Percentiles rank a stretch among this genome's conserved stretches.
Conservation (phyloP, 2,888 invertebrate genomes). For the Sinhomidia bicolor region DNA sequence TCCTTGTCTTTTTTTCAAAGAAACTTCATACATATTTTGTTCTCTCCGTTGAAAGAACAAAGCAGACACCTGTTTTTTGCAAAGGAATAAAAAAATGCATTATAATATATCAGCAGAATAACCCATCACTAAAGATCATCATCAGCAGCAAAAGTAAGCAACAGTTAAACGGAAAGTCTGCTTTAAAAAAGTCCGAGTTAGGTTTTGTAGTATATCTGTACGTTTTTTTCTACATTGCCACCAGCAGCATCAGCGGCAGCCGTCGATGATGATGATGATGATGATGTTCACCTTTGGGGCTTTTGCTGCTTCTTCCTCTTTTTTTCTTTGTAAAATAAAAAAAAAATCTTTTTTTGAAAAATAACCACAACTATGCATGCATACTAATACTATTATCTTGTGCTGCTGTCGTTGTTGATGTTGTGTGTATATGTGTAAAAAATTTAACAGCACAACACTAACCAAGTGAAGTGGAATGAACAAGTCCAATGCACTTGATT, state of each 20-base stretch:
- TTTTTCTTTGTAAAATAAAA: neutral
- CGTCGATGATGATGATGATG: neutral
- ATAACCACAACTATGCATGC: conserved; percentile 61
- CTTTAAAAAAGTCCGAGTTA: no score
- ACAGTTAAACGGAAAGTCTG: neutral
- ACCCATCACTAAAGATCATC: no score
- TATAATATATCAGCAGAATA: neutral
- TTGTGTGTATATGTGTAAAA: neutral
- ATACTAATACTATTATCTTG: conserved; percentile 65
- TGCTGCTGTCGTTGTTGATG: neutral
- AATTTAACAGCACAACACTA: neutral
- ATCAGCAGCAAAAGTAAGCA: neutral
- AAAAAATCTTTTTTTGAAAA: conserved; percentile 32
- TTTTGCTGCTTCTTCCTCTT: conserved; percentile 41
- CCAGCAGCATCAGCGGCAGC: neutral
- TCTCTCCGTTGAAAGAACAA: neutral
- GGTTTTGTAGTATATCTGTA: neutral
- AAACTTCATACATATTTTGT: neutral
- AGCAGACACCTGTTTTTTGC: neutral
- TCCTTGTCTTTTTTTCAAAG: conserved; percentile 12
- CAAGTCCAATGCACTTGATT: conserved; percentile 50
- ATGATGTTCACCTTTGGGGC: conserved; percentile 48
- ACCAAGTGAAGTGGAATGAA: conserved; percentile 12
- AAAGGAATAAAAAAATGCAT: neutral
- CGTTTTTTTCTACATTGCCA: neutral